Evolutionary conservation across 2,888 invertebrate genomes (phyloP).

Genomic region (Gastrophysa polygoni): DNA sequence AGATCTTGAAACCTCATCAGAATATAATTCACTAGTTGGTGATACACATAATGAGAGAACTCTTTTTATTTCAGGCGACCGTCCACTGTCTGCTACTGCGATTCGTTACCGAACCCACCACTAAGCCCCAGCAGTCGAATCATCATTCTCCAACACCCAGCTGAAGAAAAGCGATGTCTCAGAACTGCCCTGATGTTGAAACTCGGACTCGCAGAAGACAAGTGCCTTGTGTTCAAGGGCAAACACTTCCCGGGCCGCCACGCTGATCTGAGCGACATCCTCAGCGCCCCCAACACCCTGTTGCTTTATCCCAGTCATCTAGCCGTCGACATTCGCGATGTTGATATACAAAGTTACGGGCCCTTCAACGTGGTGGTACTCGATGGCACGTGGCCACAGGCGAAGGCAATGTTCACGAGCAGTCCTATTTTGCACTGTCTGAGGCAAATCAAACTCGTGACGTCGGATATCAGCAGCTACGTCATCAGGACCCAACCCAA

Average conservation of each 20-base stretch:
- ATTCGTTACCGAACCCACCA: constrained; percentile 74
- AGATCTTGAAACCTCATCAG: no score
- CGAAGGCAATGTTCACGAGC: constrained; percentile 87
- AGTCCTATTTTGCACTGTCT: constrained; percentile 77
- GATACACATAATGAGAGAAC: no score
- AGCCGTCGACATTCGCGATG: constrained; percentile 63
- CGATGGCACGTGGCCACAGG: constrained; percentile 97
- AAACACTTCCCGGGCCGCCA: constrained; percentile 82
- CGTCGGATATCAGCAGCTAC: constrained; percentile 78
- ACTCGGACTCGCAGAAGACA: constrained; percentile 73
- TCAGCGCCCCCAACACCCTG: constrained; percentile 71
- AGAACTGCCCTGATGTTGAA: constrained; percentile 90
- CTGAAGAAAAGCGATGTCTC: constrained; percentile 87
- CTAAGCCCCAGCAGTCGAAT: constrained; percentile 73
- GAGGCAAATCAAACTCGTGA: constrained; percentile 81
- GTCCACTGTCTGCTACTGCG: constrained; percentile 87
- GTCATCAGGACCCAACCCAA: constrained; percentile 93
- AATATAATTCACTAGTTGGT: no score
- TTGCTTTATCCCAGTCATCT: constrained; percentile 81
- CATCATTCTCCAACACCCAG: constrained; percentile 89
- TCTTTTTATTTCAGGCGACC: constrained; percentile 74
- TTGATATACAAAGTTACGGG: constrained; percentile 51
- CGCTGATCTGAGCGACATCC: constrained; percentile 68
- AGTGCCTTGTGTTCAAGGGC: constrained; percentile 81
- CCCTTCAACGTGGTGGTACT: constrained; percentile 78